These are phyloP conservation scores for Menura novaehollandiae DNA, from an alignment of 2,113 vertebrate species.

Conservation along the genomic window DNA sequence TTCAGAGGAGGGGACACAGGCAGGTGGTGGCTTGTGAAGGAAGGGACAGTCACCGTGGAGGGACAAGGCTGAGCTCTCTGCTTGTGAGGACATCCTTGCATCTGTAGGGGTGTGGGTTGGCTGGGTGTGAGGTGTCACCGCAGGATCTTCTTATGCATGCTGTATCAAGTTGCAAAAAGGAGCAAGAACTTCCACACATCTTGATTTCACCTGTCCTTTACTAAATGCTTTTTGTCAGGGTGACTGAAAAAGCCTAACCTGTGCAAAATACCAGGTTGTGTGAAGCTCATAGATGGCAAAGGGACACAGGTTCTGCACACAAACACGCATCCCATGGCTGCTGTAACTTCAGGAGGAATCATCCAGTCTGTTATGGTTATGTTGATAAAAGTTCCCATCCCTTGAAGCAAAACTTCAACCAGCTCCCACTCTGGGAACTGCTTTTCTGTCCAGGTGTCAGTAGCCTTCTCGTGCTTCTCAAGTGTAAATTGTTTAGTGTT, in stretches of 20 bases:
- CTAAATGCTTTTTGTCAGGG: background rate
- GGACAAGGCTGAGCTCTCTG: background rate
- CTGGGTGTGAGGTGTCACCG: background rate
- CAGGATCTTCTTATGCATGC: background rate
- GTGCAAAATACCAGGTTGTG: background rate
- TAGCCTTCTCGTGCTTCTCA: background rate
- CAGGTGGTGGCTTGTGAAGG: background rate
- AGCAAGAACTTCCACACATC: background rate
- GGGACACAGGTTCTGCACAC: background rate
- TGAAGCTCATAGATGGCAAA: background rate
- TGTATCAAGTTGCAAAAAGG: background rate
- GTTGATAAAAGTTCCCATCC: slow-evolving; percentile 3
- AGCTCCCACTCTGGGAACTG: background rate
- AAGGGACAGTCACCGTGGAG: fast-evolving
- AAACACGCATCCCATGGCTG: fast-evolving
- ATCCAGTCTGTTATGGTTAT: background rate
- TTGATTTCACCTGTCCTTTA: background rate
- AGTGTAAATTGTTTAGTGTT: slow-evolving; percentile 14
- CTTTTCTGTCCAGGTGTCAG: background rate
- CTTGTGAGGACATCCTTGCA: background rate
- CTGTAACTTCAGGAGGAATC: background rate
- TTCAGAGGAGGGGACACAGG: background rate
- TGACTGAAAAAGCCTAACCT: background rate
- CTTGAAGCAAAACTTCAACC: background rate
- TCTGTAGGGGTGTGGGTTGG: background rate